A percentile compares a stretch with the other conserved stretches of the same genome.
Conservation (phyloP, 1,140 invertebrate species). For the Grapholita molesta region DNA sequence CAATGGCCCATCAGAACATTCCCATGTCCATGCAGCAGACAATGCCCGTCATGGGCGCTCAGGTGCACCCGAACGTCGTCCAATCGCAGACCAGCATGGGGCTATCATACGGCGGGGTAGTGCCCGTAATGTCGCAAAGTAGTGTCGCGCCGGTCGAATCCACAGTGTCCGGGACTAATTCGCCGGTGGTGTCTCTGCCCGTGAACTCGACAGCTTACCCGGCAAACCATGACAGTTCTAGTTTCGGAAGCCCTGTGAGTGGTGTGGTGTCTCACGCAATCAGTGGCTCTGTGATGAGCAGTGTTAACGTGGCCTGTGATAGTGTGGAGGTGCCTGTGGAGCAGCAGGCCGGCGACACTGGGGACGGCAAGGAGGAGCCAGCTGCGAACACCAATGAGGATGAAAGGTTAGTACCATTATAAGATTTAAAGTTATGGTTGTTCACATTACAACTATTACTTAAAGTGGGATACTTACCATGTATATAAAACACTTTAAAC, state of each 20-base stretch:
- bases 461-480: too few species aligned
- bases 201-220: conserved; percentile 69
- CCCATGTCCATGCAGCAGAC: conserved; percentile 74
- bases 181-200: conserved; percentile 74
- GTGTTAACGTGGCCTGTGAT: conserved; percentile 71
- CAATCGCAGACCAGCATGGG: conserved; percentile 74
- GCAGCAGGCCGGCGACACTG: conserved; percentile 56
- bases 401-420: conserved; percentile 80
- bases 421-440: too few species aligned
- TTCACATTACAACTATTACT: too few species aligned
- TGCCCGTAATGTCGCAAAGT: conserved; percentile 74
- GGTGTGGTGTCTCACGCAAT: conserved; percentile 72
- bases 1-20: conserved; percentile 71
- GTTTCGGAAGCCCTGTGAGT: conserved; percentile 77
- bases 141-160: conserved; percentile 67
- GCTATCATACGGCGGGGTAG: conserved; percentile 65
- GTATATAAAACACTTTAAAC: too few species aligned
- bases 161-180: conserved; percentile 71
- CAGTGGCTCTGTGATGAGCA: conserved; percentile 70
- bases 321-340: conserved; percentile 63
- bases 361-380: conserved; percentile 69
- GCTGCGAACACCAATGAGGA: conserved; percentile 76
- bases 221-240: conserved; percentile 67
- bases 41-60: conserved; percentile 69
- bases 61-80: conserved; percentile 70